Conservation (phyloP, 2,797 vertebrate genomes). For the Mergus octosetaceus region DNA sequence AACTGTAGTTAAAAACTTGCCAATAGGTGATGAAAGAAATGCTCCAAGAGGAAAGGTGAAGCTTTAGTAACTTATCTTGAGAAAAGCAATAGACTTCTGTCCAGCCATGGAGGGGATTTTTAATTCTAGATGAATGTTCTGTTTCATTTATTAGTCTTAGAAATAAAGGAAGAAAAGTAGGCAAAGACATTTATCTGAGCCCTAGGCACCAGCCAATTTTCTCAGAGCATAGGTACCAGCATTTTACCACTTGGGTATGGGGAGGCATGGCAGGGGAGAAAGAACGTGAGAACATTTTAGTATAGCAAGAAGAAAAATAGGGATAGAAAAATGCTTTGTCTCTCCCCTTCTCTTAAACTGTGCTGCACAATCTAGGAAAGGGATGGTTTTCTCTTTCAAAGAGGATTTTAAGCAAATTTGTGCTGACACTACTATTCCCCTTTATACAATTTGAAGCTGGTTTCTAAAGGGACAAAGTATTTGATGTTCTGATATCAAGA, state of each 20-base stretch:
- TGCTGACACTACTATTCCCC: not conserved
- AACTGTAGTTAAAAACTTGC: not conserved
- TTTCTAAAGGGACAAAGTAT: not conserved
- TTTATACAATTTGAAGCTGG: not conserved
- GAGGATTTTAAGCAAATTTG: not conserved
- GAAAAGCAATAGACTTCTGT: not conserved
- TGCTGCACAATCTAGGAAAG: not conserved
- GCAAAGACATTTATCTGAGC: not conserved
- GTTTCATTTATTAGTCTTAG: not conserved
- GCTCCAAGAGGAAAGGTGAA: not conserved
- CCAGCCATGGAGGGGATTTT: not conserved
- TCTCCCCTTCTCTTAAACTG: not conserved
- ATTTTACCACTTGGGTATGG: not conserved
- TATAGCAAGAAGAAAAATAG: not conserved
- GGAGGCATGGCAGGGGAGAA: fast-evolving
- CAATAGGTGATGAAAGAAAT: not conserved
- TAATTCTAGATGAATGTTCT: not conserved
- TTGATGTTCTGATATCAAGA: not conserved
- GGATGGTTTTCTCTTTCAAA: not conserved
- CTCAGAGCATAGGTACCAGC: not conserved
- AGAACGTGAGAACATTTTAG: not conserved
- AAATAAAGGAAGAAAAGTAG: not conserved
- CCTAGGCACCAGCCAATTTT: not conserved
- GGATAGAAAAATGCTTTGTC: not conserved
- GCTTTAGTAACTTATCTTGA: not conserved